Evolutionary conservation across 2,888 invertebrate genomes (phyloP).

Genomic region (Acronicta aceris): DNA sequence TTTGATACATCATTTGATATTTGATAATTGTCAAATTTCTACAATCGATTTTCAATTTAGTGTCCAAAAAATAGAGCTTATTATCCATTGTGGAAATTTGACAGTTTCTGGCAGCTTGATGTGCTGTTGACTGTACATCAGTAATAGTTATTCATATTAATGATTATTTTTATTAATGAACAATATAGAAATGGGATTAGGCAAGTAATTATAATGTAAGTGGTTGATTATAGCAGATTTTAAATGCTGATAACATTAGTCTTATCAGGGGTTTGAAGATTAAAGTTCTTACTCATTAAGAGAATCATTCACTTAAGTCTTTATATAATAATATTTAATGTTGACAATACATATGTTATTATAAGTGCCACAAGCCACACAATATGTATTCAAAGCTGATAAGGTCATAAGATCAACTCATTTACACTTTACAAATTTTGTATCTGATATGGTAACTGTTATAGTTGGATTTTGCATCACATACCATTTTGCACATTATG

Average conservation of each 20-base stretch:
- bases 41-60: too few relatives aligned
- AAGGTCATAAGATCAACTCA: background rate
- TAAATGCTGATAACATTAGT: constrained; percentile 22
- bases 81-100: too few relatives aligned
- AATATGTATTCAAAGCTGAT: background rate
- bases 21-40: too few relatives aligned
- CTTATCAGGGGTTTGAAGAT: constrained; percentile 36
- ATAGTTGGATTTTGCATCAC: background rate
- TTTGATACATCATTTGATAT: too few relatives aligned
- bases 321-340: constrained; percentile 2
- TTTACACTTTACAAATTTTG: background rate
- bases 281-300: constrained; percentile 16
- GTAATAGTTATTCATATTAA: constrained; percentile 14
- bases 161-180: constrained; percentile 34
- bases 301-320: constrained; percentile 6
- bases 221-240: constrained; percentile 25
- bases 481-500: background rate
- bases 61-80: too few relatives aligned
- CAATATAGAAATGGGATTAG: constrained; percentile 32
- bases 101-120: too few relatives aligned
- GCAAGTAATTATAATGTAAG: constrained; percentile 23
- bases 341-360: background rate
- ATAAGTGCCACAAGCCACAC: constrained; percentile 1
- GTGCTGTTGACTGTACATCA: too few relatives aligned
- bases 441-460: background rate